These are phyloP conservation scores for Spilosoma lubricipeda DNA, from an alignment of 2,888 invertebrate species.

Conservation along the genomic window DNA sequence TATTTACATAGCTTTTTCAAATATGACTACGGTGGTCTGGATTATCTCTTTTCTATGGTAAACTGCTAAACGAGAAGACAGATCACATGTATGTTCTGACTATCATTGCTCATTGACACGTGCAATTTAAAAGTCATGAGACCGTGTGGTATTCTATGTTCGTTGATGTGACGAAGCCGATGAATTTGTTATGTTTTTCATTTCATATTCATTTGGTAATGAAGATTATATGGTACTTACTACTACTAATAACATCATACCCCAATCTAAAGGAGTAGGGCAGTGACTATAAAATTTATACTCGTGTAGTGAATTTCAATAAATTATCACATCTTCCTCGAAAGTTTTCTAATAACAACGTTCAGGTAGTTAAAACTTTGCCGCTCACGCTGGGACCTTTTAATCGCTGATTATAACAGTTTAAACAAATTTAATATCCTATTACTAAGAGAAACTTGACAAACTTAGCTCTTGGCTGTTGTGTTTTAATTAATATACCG, in stretches of 20 bases:
- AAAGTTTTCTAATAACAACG: slow-evolving; percentile 53
- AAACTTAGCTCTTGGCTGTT: slow-evolving; percentile 17
- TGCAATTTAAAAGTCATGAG: no score
- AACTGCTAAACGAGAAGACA: no score
- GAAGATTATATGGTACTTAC: no score
- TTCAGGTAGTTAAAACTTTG: slow-evolving; percentile 26
- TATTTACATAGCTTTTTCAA: no score
- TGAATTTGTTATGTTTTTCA: no score
- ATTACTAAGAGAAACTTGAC: slow-evolving; percentile 35
- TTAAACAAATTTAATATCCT: slow-evolving; percentile 38
- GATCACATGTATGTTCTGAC: no score
- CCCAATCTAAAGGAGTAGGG: neutral
- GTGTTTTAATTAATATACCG: slow-evolving; percentile 11
- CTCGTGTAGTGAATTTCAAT: neutral
- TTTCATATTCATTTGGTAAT: no score
- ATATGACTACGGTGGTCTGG: no score
- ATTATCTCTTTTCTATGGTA: no score
- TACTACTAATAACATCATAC: neutral
- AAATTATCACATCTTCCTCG: slow-evolving; percentile 28
- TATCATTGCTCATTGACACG: no score
- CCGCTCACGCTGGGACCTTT: slow-evolving; percentile 24
- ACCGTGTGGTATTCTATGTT: no score
- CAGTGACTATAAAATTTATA: neutral
- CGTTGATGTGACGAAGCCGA: no score
- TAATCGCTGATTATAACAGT: slow-evolving; percentile 50